These are phyloP conservation scores for Pithys albifrons DNA, from an alignment of 2,113 vertebrate species.

Conservation along the genomic window DNA sequence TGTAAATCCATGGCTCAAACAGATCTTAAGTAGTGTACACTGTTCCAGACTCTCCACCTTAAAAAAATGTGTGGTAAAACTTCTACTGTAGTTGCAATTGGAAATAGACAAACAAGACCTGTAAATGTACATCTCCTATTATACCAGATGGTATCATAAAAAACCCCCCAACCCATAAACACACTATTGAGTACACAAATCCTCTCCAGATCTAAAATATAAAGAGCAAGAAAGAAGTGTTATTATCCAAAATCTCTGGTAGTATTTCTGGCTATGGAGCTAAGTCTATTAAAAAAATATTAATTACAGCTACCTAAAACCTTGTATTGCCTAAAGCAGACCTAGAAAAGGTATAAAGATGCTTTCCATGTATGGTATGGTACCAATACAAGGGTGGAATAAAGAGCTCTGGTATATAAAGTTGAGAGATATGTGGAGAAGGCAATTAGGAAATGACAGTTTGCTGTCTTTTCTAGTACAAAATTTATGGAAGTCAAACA, in stretches of 20 bases:
- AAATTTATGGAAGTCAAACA: not conserved
- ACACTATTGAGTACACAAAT: rapidly evolving
- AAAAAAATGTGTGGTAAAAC: not conserved
- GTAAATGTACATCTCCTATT: not conserved
- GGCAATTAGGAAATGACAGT: not conserved
- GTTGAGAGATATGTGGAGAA: not conserved
- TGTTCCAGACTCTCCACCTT: not conserved
- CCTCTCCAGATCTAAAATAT: not conserved
- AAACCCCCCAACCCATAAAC: not conserved
- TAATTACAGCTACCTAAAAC: not conserved
- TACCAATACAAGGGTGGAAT: not conserved
- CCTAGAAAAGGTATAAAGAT: not conserved
- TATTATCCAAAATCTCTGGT: not conserved
- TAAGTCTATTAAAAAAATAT: not conserved
- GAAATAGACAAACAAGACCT: not conserved
- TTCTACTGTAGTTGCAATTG: not conserved
- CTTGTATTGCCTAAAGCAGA: not conserved
- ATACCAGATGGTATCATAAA: not conserved
- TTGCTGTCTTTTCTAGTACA: not conserved
- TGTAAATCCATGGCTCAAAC: not conserved
- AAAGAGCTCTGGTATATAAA: not conserved
- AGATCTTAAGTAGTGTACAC: not conserved
- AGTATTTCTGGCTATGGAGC: not conserved
- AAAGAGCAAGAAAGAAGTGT: not conserved
- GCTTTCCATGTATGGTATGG: not conserved